Conservation (phyloP, 2,113 vertebrate genomes). For the Lonchura striata region DNA sequence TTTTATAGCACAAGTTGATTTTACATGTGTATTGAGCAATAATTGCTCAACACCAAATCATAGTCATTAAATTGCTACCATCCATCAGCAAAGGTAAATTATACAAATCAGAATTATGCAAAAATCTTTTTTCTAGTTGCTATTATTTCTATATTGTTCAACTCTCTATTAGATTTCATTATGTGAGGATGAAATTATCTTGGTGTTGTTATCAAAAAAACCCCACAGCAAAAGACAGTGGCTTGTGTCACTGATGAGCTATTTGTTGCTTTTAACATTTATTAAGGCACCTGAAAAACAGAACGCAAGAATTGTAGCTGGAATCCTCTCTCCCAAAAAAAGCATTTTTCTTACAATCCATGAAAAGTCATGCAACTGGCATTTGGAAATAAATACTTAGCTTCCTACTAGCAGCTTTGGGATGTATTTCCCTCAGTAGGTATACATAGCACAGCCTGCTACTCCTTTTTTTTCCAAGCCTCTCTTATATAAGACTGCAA, state of each 20-base stretch:
- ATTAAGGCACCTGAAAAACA: neutral
- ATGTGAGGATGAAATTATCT: neutral
- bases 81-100: constrained; percentile 9
- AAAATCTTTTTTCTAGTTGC: neutral
- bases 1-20: neutral
- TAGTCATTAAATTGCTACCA: neutral
- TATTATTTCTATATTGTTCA: neutral
- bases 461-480: neutral
- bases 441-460: neutral
- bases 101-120: constrained; percentile 39
- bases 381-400: neutral
- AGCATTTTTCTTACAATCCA: constrained; percentile 1
- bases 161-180: neutral
- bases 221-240: neutral
- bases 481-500: constrained; percentile 63
- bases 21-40: neutral
- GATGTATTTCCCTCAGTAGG: neutral
- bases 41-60: neutral
- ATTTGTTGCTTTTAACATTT: neutral
- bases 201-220: neutral
- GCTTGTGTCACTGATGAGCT: neutral
- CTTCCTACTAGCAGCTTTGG: neutral
- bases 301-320: neutral
- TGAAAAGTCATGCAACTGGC: neutral
- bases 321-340: neutral